Evolutionary conservation across 2,888 invertebrate species (phyloP), one percentile per base, ranked within the genome.

Genomic region (Muschampia plurimacula): DNA sequence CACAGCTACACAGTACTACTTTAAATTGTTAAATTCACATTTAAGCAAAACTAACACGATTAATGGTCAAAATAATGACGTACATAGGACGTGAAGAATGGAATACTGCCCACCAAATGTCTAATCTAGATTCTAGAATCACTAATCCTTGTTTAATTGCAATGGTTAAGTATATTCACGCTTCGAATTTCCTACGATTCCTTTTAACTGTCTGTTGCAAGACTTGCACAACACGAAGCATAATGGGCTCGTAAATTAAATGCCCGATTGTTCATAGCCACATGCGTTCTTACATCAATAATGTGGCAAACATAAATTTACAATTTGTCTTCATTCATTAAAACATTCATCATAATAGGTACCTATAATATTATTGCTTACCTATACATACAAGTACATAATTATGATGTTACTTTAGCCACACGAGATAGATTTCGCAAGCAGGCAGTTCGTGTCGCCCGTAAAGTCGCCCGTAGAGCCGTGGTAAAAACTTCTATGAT

Each of bases 221-320:
- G 32, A 32, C 32, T 46, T 46, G 46, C 13, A 67, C 55, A 52
- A 69, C 22, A 63, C 69, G n/a, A 39, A 69, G 44, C 57, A 55
- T 59, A 67, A 67, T 41, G 62, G 52, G 70, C 64, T 65, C 65
- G 55, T 65, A 70, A 70, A 70, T 65, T 65, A 59, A 39, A 52
- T 69, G 36, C 57, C 22, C 36, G 60, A 69, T 69, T 69, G 39
- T 57, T 70, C 57, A 64, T 28, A 32, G 69, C 64, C 39, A 39
- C 32, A 59, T 32, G 12, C 69, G 69, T 41, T 70, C 64, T 57
- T 69, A 69, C 57, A 64, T 63, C 55, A 64, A 70, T 65, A 59
- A 65, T 28, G 44, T 55, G 57, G 69, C 64, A 36, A 22, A 64
- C 64, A 70, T 70, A 70, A 70, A 65, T 69, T 69, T 60, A 70